Percentiles rank a stretch among this genome's conserved stretches.
Conservation (phyloP, 2,113 vertebrate species). For the Bubo scandiacus region DNA sequence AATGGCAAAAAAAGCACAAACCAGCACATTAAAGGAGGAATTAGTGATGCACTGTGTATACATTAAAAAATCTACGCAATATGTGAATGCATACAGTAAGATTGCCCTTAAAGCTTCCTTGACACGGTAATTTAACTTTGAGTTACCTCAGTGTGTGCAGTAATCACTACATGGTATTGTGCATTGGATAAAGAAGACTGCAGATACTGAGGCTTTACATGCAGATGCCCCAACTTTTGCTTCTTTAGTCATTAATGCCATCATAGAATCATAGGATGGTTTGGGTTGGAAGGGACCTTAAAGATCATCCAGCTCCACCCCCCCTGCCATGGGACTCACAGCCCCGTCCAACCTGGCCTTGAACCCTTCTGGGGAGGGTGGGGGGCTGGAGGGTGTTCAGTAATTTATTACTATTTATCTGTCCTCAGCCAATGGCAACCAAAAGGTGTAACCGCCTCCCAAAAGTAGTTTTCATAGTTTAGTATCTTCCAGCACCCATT, state of each 20-base stretch:
- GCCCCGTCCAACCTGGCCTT: no score
- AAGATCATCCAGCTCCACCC: no score
- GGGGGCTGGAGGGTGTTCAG: neutral
- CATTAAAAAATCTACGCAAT: neutral
- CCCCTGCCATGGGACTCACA: no score
- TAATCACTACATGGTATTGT: neutral
- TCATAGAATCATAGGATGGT: no score
- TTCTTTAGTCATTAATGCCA: neutral
- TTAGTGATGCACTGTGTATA: neutral
- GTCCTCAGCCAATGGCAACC: neutral
- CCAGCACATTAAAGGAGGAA: neutral
- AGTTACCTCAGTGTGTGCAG: neutral
- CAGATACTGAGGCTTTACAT: neutral
- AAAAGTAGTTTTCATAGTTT: neutral
- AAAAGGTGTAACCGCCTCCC: neutral
- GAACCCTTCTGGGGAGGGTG: no score
- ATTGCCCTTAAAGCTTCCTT: neutral
- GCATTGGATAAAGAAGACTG: neutral
- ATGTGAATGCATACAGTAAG: neutral
- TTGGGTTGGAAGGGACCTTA: no score
- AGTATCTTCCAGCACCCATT: neutral
- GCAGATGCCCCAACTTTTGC: neutral
- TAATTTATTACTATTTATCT: neutral
- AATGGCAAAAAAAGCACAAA: neutral
- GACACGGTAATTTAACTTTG: fast-evolving